phyloP scores from a whole-genome alignment of 1,140 invertebrate species.

The Drosophila pseudoananassae region DNA sequence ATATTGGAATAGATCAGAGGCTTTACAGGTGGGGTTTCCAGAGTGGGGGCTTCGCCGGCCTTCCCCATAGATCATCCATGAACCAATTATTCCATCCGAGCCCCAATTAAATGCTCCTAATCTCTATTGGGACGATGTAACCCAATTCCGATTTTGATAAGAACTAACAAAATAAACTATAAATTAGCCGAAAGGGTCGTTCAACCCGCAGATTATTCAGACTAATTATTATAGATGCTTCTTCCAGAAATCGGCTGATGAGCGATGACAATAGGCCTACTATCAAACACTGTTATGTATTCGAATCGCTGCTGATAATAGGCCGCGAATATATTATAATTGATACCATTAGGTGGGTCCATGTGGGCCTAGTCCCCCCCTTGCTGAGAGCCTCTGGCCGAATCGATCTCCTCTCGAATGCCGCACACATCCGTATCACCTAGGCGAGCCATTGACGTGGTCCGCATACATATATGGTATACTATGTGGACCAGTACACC shows the following conservation, averaged over 20 bases:
- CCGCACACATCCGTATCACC: conserved; percentile 24
- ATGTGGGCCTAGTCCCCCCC: background rate
- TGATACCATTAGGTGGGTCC: too few species aligned
- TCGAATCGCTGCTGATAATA: background rate
- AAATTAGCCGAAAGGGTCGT: background rate
- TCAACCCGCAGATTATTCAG: background rate
- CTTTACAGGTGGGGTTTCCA: conserved; percentile 2
- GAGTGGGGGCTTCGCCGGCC: background rate
- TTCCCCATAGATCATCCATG: background rate
- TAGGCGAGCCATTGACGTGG: conserved; percentile 38
- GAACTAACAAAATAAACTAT: background rate
- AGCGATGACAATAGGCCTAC: background rate
- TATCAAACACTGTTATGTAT: too few species aligned
- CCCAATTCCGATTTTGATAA: background rate
- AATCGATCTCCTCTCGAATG: conserved; percentile 13
- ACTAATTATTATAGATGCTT: background rate
- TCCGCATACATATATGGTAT: conserved; percentile 20
- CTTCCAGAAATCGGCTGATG: background rate
- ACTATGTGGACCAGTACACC: background rate
- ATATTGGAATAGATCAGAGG: conserved; percentile 6
- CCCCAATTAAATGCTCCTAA: background rate
- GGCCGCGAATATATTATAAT: too few species aligned
- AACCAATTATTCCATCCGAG: background rate
- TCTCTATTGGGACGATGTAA: background rate
- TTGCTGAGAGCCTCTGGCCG: conserved; percentile 15